phyloP scores from a whole-genome alignment of 2,113 vertebrate genomes.

The Indicator maculatus region DNA sequence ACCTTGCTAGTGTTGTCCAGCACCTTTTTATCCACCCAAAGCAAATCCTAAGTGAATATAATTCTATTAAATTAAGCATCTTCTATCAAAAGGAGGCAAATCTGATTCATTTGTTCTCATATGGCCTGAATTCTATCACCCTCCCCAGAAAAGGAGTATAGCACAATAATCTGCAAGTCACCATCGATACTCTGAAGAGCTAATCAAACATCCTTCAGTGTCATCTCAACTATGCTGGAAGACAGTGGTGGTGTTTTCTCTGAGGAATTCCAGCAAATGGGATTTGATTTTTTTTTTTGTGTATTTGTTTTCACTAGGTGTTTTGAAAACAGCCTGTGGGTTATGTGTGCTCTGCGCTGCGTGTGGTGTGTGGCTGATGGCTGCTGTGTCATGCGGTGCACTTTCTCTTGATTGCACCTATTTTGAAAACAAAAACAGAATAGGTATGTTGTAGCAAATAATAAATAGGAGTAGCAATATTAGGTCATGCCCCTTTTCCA shows the following conservation, averaged over 20 bases:
- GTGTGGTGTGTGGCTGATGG: background rate
- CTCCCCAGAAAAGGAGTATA: background rate
- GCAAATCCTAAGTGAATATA: background rate
- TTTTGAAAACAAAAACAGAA: background rate
- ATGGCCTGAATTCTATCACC: background rate
- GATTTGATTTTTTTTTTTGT: background rate
- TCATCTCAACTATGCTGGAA: background rate
- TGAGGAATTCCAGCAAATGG: background rate
- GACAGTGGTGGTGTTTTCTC: background rate
- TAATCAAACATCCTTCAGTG: background rate
- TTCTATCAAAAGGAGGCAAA: background rate
- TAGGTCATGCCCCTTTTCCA: too few relatives aligned
- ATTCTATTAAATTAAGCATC: background rate
- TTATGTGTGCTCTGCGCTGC: background rate
- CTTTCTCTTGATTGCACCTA: background rate
- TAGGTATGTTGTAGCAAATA: background rate
- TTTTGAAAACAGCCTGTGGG: constrained; percentile 26
- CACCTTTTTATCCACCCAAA: background rate
- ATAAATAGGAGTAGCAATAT: background rate
- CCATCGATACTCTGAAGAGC: background rate
- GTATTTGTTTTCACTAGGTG: constrained; percentile 15
- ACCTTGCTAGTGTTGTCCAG: background rate
- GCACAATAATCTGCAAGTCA: background rate
- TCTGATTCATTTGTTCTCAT: background rate
- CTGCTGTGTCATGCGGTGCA: background rate